Base-by-base conservation (phyloP, 2,888 invertebrate genomes). In the Luperina nickerlii region DNA sequence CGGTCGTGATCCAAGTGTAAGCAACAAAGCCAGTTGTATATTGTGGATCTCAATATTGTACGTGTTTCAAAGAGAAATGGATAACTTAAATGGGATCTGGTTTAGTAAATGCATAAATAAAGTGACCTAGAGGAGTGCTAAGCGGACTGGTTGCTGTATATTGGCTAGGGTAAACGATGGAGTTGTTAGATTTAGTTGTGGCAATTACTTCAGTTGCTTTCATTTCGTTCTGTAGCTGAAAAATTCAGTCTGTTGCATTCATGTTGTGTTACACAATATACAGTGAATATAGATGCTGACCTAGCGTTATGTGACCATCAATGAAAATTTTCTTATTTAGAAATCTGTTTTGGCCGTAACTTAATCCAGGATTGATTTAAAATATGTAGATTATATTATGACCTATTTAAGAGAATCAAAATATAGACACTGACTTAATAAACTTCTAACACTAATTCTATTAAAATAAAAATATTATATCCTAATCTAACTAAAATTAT, bases 31-130 rank as follows among this genome's bases (percentile, higher is more conserved):
- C 74, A 86, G 73, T 82, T 85, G 83, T 82, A 82, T 85, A 89
- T 82, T 71, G 76, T 76, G 84, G 83, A 85, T 84, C 82, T 85
- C 86, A 87, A 89, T 87, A 84, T 81, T 82, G 84, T 88, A 89
- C 86, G 88, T 88, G 86, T 87, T 87, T 83, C 74, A 79, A 81
- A 69, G 76, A 78, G 78, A 82, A 87, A 84, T 80, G 78, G 80
- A 85, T 84, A 82, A 82, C 71, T 83, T 83, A 78, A 81, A 83
- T 72, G 69, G 74, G 65, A 81, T 77, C 79, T 73, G 71, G 76
- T 86, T 77, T 78, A 82, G 70, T 74, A 83, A 81, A 81, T 81
- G 81, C 79, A 86, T 84, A 84, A 86, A 73, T 86, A 76, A 48
- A 75, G 74, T 51, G 63, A 76, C 38, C 66, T 51, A 72, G 51